Base-by-base conservation (phyloP, 1,140 invertebrate genomes). In the Atta texana region DNA sequence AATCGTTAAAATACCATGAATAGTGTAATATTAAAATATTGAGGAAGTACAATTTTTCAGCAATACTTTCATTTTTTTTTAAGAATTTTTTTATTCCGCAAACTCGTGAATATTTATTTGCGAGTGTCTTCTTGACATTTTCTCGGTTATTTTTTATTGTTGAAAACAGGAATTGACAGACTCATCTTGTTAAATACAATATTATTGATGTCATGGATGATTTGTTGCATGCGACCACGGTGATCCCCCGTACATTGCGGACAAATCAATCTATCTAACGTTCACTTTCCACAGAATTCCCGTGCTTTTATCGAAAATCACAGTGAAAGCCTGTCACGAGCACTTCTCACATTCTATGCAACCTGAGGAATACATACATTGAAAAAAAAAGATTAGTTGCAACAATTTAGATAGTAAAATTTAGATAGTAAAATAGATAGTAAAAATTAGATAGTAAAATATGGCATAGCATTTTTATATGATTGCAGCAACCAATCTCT, bases 281-380 rank as follows among this genome's bases (percentile, higher is more conserved):
- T 87, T 71, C 63, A 91, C 90, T 92, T 92, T 92, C 89, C 87
- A 92, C 31, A 57, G 53, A 74, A 80, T 90, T 77, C 55, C 8
- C 21, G 5, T 39, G 64, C 51, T 87, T 84, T 71, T 80, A 87
- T 84, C 66, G 53, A 88, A 91, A 91, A 91, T 87, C 44, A 7
- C 21, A 85, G 91, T 89, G 90, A 92, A 92, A 91, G 92, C 75
- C 49, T 71, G 44, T 77, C 51, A 82, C 18, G 14, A 39, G 6
- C 49, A 24, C 21, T 39, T 82, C 18, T 82, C 55, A 39, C 18
- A 18, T 39, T 74, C 21, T 84, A 39, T 1, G n/a, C 12, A 4
- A 74, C 24, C 6, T 51, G 16, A 14, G 8, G 7, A 80, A 80
- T n/a, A n/a, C 68, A 51, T 74, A 7, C 31, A 31, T 4, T 31